Evolutionary conservation across 2,797 vertebrate genomes (phyloP), one percentile per base, ranked within the genome.

Genomic region (Botia kubotai): DNA sequence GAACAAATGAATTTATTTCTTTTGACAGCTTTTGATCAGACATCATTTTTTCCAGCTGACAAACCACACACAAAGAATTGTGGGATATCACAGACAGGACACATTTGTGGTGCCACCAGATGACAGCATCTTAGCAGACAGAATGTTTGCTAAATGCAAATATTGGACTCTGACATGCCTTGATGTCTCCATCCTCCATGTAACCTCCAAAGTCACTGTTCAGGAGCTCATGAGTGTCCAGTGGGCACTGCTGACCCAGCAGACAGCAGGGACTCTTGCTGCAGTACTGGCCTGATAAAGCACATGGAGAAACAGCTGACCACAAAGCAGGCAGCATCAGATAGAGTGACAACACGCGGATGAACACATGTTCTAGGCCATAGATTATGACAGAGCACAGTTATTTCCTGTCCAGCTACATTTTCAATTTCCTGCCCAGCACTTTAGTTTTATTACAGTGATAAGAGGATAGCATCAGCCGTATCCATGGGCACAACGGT

Each of bases 341-440:
- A 97, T 97, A 96, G 78, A 83, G 90, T 78, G 85, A 93, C 93
- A 94, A 92, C 94, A 92, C 88, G 90, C 88, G 89, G 89, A 93
- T 91, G 95, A 97, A 98, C 97, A 97, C 91, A 92, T 96, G 95
- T 97, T 96, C 94, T 95, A 88, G 90, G 90, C 96, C 95, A 95
- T 96, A 97, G 96, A 96, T 97, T 96, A 97, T 98, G 97, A 98
- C 96, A 90, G 95, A 97, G 95, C 96, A 93, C 95, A 94, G 95
- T 98, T 96, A 99, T 99, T 98, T 99, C 97, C 97, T 97, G 96
- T 94, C 93, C 91, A 93, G 96, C 95, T 97, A 97, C 96, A 96
- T 95, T 97, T 97, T 96, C 96, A 98, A 99, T 99, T 98, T 99
- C 97, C 97, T 97, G 96, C 93, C 93, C 92, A 87, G 90, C 92